phyloP scores from a whole-genome alignment of 2,113 vertebrate species.

The Electrona antarctica region DNA sequence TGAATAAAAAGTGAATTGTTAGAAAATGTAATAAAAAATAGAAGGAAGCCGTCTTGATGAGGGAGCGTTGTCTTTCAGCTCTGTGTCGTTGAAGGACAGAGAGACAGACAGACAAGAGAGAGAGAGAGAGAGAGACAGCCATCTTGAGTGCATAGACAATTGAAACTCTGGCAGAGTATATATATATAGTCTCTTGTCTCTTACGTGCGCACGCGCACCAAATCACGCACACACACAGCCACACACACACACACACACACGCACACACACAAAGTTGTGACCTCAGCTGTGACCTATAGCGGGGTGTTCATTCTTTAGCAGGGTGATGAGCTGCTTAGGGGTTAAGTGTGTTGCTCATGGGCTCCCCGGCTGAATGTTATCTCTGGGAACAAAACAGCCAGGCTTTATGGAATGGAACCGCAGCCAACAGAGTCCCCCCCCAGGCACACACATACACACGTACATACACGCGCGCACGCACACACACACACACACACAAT shows the following conservation, averaged over 20 bases:
- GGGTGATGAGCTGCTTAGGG: slow-evolving; percentile 60
- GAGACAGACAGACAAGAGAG: slow-evolving; percentile 19
- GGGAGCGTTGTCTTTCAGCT: slow-evolving; percentile 29
- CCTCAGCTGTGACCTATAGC: slow-evolving; percentile 68
- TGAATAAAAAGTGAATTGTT: not conserved
- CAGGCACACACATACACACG: slow-evolving; percentile 60
- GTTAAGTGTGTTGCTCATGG: slow-evolving; percentile 38
- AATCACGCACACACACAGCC: slow-evolving; percentile 35
- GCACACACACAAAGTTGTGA: slow-evolving; percentile 30
- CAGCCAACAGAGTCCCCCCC: slow-evolving; percentile 19
- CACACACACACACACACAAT: slow-evolving; percentile 63
- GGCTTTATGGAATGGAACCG: too few relatives aligned
- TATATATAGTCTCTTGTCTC: slow-evolving; percentile 61
- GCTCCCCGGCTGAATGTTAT: slow-evolving; percentile 71
- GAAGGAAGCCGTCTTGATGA: slow-evolving; percentile 13
- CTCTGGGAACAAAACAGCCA: slow-evolving; percentile 69
- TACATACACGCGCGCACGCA: slow-evolving; percentile 65
- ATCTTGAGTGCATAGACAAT: slow-evolving; percentile 47
- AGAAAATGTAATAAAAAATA: too few relatives aligned
- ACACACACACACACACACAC: slow-evolving; percentile 23
- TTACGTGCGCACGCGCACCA: slow-evolving; percentile 46
- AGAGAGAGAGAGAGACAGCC: slow-evolving; percentile 41
- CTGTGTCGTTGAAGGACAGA: slow-evolving; percentile 9
- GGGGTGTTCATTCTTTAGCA: slow-evolving; percentile 28
- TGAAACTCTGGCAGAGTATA: slow-evolving; percentile 39